Evolutionary conservation across 2,797 vertebrate species (phyloP), one percentile per base, ranked within the genome.

Genomic region (Enteromius mattozi): DNA sequence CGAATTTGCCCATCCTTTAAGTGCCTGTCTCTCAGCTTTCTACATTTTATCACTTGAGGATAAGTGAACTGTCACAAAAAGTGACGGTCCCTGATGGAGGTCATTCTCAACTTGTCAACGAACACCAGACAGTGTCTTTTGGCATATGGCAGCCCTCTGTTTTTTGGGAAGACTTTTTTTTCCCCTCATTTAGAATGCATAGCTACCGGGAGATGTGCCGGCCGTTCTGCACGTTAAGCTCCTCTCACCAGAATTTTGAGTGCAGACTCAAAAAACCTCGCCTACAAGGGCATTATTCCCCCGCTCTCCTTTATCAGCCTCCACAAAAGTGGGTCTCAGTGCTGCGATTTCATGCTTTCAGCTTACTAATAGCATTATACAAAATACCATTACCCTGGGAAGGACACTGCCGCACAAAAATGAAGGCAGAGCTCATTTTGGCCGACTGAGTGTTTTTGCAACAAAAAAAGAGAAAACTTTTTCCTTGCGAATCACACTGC

Each of bases 321-420:
- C 56, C 80, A 83, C 80, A 90, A 87, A 91, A 91, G 91, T 88
- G 85, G 85, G 92, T 90, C 87, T 84, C 91, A 92, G 89, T 91
- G 75, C 89, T 90, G 90, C 37, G 88, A 94, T 94, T 93, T 94
- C 92, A 94, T 89, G 93, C 94, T 95, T 93, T 94, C 86, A 93
- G 91, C 91, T 90, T 93, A 89, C 92, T 93, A 92, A 94, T 92
- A 90, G 91, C 91, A 94, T 95, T 94, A 94, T 94, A 91, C 91
- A 91, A 87, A 94, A 94, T 92, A 86, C 92, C 92, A 93, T 93
- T 93, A 93, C 90, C 80, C 88, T 91, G 90, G 87, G 94, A 94
- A 94, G 92, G 92, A 93, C 93, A 91, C 91, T 92, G 84, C 87
- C 86, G 82, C 86, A 88, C 91, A 88, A 90, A 92, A 91, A 86